Evolutionary conservation across 1,140 invertebrate genomes (phyloP).

Genomic region (Danaus plexippus): DNA sequence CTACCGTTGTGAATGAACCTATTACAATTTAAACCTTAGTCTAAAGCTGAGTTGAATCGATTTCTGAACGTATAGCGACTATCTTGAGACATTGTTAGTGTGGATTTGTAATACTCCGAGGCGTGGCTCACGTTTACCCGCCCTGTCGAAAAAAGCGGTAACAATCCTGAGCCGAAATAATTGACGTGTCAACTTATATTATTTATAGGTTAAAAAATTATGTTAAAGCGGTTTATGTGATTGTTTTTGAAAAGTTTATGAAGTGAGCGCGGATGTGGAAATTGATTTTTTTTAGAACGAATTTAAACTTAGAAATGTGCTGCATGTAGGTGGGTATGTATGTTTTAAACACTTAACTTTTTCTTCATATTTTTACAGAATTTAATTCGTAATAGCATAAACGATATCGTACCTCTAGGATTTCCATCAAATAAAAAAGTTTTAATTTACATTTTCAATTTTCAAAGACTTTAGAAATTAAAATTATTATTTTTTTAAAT

Average conservation of each 20-base stretch:
- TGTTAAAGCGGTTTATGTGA: conserved; percentile 52
- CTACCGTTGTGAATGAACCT: conserved; percentile 4
- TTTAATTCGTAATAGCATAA: conserved; percentile 1
- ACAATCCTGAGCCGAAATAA: conserved; percentile 53
- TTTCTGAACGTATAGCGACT: conserved; percentile 28
- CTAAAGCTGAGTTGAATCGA: conserved; percentile 14
- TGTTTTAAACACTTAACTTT: not conserved
- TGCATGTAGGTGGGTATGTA: not conserved
- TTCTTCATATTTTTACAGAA: too few species aligned
- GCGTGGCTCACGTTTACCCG: conserved; percentile 49
- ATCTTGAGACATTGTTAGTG: too few species aligned
- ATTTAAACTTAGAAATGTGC: conserved; percentile 10
- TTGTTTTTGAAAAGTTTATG: conserved; percentile 61
- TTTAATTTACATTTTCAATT: too few species aligned
- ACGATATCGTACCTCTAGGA: not conserved
- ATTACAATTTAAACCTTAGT: conserved; percentile 23
- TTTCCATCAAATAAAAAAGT: too few species aligned
- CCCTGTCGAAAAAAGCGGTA: conserved; percentile 47
- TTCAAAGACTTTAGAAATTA: too few species aligned
- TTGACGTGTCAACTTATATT: conserved; percentile 63
- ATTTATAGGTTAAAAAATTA: conserved; percentile 60
- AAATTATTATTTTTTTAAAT: too few species aligned
- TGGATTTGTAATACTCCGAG: conserved; percentile 30
- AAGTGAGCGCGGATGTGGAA: conserved; percentile 36
- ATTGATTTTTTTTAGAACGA: conserved; percentile 28